A percentile compares a stretch with the other conserved stretches of the same genome.
Evolutionary conservation across 2,888 invertebrate genomes (phyloP).

Genomic region (Ormyrus nitidulus): DNA sequence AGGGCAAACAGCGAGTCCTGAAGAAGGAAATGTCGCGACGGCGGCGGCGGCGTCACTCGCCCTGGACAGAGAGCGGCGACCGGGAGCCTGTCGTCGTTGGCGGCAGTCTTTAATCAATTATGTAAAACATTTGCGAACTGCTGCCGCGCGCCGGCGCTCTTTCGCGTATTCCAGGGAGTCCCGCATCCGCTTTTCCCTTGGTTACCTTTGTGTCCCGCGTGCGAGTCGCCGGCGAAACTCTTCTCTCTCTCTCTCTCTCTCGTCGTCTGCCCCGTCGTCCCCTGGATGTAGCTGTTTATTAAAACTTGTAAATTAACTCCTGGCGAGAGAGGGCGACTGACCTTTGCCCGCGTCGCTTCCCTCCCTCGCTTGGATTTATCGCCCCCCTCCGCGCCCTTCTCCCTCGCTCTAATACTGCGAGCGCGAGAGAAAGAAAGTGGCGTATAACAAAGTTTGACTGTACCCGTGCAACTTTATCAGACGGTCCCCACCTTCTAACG

Average conservation of each 20-base stretch:
- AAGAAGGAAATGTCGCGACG: slow-evolving; percentile 1
- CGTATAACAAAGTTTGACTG: background rate
- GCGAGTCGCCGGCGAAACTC: slow-evolving; percentile 10
- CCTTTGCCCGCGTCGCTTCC: background rate
- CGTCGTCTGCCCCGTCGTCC: slow-evolving; percentile 11
- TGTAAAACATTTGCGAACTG: slow-evolving; percentile 71
- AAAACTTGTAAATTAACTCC: slow-evolving; percentile 68
- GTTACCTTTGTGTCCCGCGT: slow-evolving; percentile 24
- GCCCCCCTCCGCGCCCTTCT: background rate
- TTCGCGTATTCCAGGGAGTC: slow-evolving; percentile 5
- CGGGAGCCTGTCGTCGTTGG: too few species aligned
- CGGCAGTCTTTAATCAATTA: slow-evolving; percentile 74
- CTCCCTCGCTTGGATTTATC: background rate
- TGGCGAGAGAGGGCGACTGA: background rate
- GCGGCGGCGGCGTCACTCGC: background rate
- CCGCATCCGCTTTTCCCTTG: slow-evolving; percentile 22
- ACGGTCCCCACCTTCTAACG: background rate
- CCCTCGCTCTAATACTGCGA: background rate
- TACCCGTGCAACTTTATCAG: background rate
- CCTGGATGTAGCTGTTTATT: slow-evolving; percentile 64
- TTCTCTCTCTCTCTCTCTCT: slow-evolving; percentile 30
- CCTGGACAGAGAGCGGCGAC: slow-evolving; percentile 19
- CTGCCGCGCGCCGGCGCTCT: slow-evolving; percentile 20
- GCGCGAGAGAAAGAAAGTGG: too few species aligned
- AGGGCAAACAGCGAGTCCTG: slow-evolving; percentile 28